phyloP scores from a whole-genome alignment of 2,113 vertebrate genomes.

The Gobius niger region DNA sequence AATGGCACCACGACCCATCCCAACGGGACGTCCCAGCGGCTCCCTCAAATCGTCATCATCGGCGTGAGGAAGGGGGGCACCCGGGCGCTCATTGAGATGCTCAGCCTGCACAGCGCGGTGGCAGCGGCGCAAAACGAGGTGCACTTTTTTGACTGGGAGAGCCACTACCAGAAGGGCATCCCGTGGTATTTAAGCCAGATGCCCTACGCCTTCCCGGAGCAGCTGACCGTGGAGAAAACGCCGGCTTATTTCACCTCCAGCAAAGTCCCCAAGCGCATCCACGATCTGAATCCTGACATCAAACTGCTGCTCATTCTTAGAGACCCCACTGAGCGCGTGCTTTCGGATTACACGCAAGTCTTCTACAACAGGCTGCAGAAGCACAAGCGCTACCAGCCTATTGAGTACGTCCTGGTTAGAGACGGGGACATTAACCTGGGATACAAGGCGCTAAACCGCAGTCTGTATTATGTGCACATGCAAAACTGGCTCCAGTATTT shows the following conservation, averaged over 20 bases:
- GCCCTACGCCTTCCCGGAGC: conserved; percentile 84
- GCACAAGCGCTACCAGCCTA: conserved; percentile 86
- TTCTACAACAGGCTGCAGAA: conserved; percentile 95
- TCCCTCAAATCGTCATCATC: conserved; percentile 92
- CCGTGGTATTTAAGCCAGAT: conserved; percentile 94
- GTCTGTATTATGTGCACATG: conserved; percentile 91
- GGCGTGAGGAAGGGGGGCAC: conserved; percentile 97
- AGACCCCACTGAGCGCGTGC: conserved; percentile 90
- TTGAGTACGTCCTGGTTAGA: conserved; percentile 87
- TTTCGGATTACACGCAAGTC: conserved; percentile 97
- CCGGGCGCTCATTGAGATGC: conserved; percentile 93
- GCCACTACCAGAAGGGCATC: conserved; percentile 87
- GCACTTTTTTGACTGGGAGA: conserved; percentile 98
- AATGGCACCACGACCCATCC: conserved; percentile 53
- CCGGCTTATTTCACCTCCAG: conserved; percentile 95
- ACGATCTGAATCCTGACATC: conserved; percentile 83
- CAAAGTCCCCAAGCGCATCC: conserved; percentile 87
- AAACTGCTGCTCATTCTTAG: conserved; percentile 92
- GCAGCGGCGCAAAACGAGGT: conserved; percentile 91
- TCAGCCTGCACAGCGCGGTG: conserved; percentile 88
- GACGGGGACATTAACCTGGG: conserved; percentile 85
- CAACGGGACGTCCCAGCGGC: conserved; percentile 81
- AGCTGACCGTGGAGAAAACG: conserved; percentile 96
- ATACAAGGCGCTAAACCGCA: conserved; percentile 97
- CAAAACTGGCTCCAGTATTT: conserved; percentile 91